Evolutionary conservation across 2,797 vertebrate species (phyloP), one percentile per base, ranked within the genome.

Genomic region (Lithobates pipiens): DNA sequence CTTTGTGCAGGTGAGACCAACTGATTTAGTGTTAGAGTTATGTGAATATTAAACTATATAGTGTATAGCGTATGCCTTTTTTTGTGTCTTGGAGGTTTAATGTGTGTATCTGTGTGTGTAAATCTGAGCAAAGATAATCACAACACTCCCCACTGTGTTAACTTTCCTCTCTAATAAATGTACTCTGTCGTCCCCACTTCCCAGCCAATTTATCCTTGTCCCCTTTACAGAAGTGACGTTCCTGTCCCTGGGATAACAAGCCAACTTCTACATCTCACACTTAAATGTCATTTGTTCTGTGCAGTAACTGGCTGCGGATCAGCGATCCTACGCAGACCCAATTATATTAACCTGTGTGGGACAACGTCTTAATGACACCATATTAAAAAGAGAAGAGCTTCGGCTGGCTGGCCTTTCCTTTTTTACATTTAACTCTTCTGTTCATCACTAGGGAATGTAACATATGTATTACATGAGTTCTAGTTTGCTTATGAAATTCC

Each of bases 271-370:
- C 93, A 94, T 93, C 89, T 94, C 93, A 92, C 94, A 94, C 94
- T 95, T 96, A 96, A 96, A 96, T 96, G 94, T 93, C 95, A 95
- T 96, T 95, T 95, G 95, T 95, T 95, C 94, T 92, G 92, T 94
- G 94, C 93, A 91, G 94, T 93, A 94, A 94, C 94, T 94, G 82
- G 92, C 93, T 94, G 94, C 84, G 94, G 95, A 96, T 95, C 94
- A 95, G 95, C 95, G 95, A 94, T 94, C 93, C 92, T 93, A 94
- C 94, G 94, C 91, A 94, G 93, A 93, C 93, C 94, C 94, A 95
- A 95, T 95, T 96, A 95, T 94, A 95, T 94, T 95, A 95, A 95
- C 94, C 94, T 95, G 94, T 91, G 90, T 93, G 92, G 93, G 93
- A 93, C 93, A 94, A 91, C 71, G 0, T 90, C 92, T 93, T 95